Percentiles rank a stretch among this genome's conserved stretches.
These are phyloP conservation scores for Lineus longissimus DNA, from an alignment of 1,140 invertebrate genomes.

Conservation along the genomic window DNA sequence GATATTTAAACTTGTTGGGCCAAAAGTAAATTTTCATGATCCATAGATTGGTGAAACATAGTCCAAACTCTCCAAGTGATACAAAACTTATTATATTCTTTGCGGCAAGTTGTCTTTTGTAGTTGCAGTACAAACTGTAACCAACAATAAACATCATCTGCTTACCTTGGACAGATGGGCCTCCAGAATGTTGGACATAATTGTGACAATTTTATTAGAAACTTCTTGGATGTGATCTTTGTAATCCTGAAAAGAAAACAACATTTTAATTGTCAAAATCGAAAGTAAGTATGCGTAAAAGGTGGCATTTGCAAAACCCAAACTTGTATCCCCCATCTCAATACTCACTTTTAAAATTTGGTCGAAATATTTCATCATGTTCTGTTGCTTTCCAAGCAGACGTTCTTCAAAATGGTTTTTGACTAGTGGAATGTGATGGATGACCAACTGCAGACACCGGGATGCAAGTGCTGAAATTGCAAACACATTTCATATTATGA, in stretches of 20 bases:
- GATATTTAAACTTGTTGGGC: neutral
- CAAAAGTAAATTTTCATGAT: neutral
- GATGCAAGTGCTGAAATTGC: slow-evolving; percentile 72
- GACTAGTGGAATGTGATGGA: slow-evolving; percentile 56
- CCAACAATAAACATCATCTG: too few relatives aligned
- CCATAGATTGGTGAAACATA: neutral
- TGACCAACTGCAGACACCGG: slow-evolving; percentile 72
- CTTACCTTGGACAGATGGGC: slow-evolving; percentile 38
- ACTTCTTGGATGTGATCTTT: slow-evolving; percentile 86
- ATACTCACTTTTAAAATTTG: slow-evolving; percentile 51
- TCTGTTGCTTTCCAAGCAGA: slow-evolving; percentile 49
- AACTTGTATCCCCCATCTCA: too few relatives aligned
- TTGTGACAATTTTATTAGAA: slow-evolving; percentile 81
- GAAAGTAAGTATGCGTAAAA: too few relatives aligned
- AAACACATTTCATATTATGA: slow-evolving; percentile 7
- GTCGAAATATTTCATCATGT: slow-evolving; percentile 58
- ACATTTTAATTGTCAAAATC: slow-evolving; percentile 3
- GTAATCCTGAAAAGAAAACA: slow-evolving; percentile 69
- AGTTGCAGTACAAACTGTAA: too few relatives aligned
- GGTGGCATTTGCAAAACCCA: too few relatives aligned
- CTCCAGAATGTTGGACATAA: slow-evolving; percentile 77
- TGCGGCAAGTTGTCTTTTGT: too few relatives aligned
- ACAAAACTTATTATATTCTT: too few relatives aligned
- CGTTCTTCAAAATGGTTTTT: slow-evolving; percentile 54
- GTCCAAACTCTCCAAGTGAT: too few relatives aligned